These are phyloP conservation scores for Ganaspis brasiliensis DNA, from an alignment of 2,888 invertebrate species.

Conservation along the genomic window DNA sequence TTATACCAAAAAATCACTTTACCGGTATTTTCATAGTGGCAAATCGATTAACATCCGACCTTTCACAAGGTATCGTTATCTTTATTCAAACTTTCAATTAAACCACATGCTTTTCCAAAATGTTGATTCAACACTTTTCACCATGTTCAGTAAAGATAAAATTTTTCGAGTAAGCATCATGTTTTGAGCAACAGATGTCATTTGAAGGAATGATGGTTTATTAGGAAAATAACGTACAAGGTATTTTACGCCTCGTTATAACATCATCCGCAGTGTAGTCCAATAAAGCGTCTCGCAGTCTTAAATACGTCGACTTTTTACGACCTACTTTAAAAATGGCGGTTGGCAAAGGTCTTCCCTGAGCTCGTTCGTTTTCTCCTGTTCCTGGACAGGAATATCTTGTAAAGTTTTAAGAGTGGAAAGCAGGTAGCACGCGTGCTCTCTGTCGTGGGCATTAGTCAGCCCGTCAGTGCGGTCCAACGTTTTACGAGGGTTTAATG, in stretches of 20 bases:
- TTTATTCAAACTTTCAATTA: too few species aligned
- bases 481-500: conserved; percentile 79
- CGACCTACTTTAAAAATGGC: conserved; percentile 39
- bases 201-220: background rate
- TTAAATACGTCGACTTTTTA: conserved; percentile 26
- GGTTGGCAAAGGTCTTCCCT: conserved; percentile 17
- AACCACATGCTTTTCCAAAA: too few species aligned
- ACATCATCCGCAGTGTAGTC: conserved; percentile 25
- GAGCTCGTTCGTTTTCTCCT: conserved; percentile 31
- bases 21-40: too few species aligned
- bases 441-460: conserved; percentile 73
- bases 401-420: conserved; percentile 48
- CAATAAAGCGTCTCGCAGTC: conserved; percentile 33
- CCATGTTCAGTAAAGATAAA: too few species aligned
- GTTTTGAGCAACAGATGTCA: conserved; percentile 5
- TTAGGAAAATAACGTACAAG: conserved; percentile 17
- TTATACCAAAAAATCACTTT: too few species aligned
- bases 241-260: conserved; percentile 42
- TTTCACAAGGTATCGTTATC: too few species aligned
- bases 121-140: too few species aligned
- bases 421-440: conserved; percentile 69
- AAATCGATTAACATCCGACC: too few species aligned
- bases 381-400: conserved; percentile 34
- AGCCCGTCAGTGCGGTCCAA: conserved; percentile 75
- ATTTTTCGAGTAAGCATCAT: too few species aligned